A percentile compares a stretch with the other conserved stretches of the same genome.
These are phyloP conservation scores for Probaryconus sp. DNA, from an alignment of 1,140 invertebrate species.

Conservation along the genomic window DNA sequence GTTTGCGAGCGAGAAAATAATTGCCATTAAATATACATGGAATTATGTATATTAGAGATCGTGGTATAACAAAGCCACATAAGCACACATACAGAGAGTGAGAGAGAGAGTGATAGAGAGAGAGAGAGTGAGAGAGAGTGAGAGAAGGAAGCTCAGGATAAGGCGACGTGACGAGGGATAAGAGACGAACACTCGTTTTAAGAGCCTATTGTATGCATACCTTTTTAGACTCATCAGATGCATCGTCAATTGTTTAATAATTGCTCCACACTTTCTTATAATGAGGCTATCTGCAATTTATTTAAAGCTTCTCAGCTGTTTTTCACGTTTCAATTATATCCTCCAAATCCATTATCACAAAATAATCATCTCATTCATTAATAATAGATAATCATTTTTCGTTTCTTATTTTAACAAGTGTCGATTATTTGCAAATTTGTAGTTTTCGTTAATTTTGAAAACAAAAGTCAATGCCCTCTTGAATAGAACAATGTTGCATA, in stretches of 20 bases:
- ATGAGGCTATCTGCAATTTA: conserved; percentile 48
- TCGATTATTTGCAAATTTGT: conserved; percentile 7
- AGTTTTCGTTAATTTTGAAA: no score
- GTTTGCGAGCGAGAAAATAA: conserved; percentile 33
- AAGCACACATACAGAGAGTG: conserved; percentile 11
- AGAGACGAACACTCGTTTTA: conserved; percentile 54
- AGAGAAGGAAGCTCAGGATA: conserved; percentile 3
- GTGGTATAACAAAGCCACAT: conserved; percentile 37
- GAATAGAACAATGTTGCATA: no score
- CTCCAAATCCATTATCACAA: conserved; percentile 34
- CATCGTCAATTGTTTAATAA: conserved; percentile 57
- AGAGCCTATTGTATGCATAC: conserved; percentile 52
- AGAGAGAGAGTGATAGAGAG: no score
- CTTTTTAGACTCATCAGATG: conserved; percentile 57
- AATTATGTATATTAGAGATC: conserved; percentile 53
- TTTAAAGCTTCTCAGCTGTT: conserved; percentile 37
- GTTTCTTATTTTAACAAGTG: conserved; percentile 5
- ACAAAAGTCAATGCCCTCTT: no score
- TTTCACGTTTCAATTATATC: conserved; percentile 27
- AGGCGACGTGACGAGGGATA: conserved; percentile 30
- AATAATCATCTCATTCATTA: conserved; percentile 3
- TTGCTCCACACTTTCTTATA: conserved; percentile 49
- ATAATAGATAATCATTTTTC: no score
- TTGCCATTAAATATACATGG: conserved; percentile 43
- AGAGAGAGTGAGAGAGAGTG: no score